Evolutionary conservation across 2,888 invertebrate genomes (phyloP).

Genomic region (Caenorhabditis parvicauda): DNA sequence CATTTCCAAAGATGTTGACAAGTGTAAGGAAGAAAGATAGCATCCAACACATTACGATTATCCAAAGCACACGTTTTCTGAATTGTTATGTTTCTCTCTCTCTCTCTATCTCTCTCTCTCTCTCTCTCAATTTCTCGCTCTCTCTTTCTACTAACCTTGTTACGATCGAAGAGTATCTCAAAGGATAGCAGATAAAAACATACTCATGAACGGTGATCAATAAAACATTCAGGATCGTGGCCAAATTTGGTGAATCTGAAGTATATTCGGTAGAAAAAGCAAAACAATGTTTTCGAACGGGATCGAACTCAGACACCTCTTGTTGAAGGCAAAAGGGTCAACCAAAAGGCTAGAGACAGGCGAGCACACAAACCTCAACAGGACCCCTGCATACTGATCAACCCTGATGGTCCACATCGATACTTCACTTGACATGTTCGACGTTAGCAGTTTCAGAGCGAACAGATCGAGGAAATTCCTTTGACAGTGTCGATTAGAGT

Average conservation of each 20-base stretch:
- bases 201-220: slow-evolving; percentile 54
- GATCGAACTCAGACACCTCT: not conserved
- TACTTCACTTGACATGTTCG: slow-evolving; percentile 34
- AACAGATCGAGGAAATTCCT: slow-evolving; percentile 40
- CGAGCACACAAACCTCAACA: slow-evolving; percentile 26
- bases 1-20: slow-evolving; percentile 31
- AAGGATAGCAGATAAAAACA: slow-evolving; percentile 47
- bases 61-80: slow-evolving; percentile 26
- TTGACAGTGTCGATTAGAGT: slow-evolving; percentile 47
- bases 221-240: slow-evolving; percentile 51
- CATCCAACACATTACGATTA: slow-evolving; percentile 29
- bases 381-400: slow-evolving; percentile 38
- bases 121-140: no score
- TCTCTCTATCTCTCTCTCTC: no score
- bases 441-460: slow-evolving; percentile 35
- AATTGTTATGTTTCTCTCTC: not conserved
- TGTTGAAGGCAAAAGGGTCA: not conserved
- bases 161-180: slow-evolving; percentile 41
- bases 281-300: no score
- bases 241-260: slow-evolving; percentile 29
- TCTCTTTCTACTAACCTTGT: slow-evolving; percentile 22
- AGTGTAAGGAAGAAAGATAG: slow-evolving; percentile 27
- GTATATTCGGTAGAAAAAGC: slow-evolving; percentile 19
- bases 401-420: slow-evolving; percentile 34
- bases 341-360: no score